phyloP scores from a whole-genome alignment of 2,797 vertebrate genomes.

The Chaunax sp. region DNA sequence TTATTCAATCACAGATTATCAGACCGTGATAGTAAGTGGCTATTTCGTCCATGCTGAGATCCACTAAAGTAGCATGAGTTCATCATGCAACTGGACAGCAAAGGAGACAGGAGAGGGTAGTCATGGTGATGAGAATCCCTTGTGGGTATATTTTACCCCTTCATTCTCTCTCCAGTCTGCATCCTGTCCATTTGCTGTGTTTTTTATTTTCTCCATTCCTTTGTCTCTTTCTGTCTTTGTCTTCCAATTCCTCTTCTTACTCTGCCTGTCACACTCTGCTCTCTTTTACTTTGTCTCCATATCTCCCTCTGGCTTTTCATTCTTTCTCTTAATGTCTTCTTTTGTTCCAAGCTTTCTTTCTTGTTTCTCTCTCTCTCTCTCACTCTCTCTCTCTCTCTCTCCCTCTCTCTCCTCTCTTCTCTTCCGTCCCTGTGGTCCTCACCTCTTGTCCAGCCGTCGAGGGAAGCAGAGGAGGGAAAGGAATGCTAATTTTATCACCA shows the following conservation, averaged over 20 bases:
- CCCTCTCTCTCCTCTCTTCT: conserved; percentile 46
- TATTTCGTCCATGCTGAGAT: conserved; percentile 31
- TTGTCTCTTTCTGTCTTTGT: conserved; percentile 42
- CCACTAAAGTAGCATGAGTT: conserved; percentile 57
- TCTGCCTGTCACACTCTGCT: conserved; percentile 33
- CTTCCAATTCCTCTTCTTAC: conserved; percentile 30
- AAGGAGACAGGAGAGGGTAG: conserved; percentile 71
- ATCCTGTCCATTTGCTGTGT: conserved; percentile 60
- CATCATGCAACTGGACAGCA: conserved; percentile 65
- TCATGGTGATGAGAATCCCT: conserved; percentile 76
- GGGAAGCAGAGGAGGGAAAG: conserved; percentile 74
- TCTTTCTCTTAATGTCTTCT: conserved; percentile 56
- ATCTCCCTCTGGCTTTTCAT: conserved; percentile 17
- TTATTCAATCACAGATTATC: conserved; percentile 26
- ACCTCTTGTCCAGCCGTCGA: conserved; percentile 76
- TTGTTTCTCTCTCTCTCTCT: conserved; percentile 50
- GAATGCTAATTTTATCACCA: conserved; percentile 84
- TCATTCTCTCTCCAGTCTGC: conserved; percentile 58
- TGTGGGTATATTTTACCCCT: conserved; percentile 47
- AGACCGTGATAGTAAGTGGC: not conserved
- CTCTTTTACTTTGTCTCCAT: conserved; percentile 41
- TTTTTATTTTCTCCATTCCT: conserved; percentile 15
- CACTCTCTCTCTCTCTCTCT: conserved; percentile 36
- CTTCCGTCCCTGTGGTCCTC: conserved; percentile 71
- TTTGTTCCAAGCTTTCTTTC: conserved; percentile 63